Evolutionary conservation across 2,888 invertebrate genomes (phyloP).

Genomic region (Andricus curvator): DNA sequence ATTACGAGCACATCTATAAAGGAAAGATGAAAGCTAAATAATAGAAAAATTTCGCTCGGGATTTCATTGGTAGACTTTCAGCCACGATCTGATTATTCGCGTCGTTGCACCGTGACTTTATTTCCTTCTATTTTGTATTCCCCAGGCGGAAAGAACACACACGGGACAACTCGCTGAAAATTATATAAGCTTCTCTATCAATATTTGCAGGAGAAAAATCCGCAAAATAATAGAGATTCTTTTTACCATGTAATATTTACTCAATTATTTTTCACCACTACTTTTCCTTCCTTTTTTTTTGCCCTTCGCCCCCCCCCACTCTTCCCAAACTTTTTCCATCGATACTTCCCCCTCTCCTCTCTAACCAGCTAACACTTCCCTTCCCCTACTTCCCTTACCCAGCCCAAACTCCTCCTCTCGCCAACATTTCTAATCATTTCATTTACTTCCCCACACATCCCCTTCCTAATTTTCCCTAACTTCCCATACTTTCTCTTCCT

Average conservation of each 20-base stretch:
- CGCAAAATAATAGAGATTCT: neutral
- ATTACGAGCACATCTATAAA: neutral
- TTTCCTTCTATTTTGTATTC: constrained; percentile 34
- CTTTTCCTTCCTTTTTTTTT: too few relatives aligned
- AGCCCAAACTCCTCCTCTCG: too few relatives aligned
- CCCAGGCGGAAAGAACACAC: neutral
- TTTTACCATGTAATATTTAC: neutral
- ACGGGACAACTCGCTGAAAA: neutral
- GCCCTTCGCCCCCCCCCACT: too few relatives aligned
- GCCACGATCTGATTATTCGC: constrained; percentile 30
- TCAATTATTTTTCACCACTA: neutral
- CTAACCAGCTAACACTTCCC: too few relatives aligned
- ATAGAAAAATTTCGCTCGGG: neutral
- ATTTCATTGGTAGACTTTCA: constrained; percentile 11
- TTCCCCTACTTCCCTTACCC: too few relatives aligned
- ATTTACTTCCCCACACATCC: too few relatives aligned
- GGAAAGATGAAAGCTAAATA: constrained; percentile 3
- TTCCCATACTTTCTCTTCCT: too few relatives aligned
- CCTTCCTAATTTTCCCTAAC: too few relatives aligned
- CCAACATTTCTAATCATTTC: too few relatives aligned
- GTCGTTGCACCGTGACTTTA: constrained; percentile 28
- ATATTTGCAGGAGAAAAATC: neutral
- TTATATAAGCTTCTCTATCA: neutral
- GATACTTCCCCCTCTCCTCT: too few relatives aligned
- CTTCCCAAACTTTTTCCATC: too few relatives aligned